These are phyloP conservation scores for Sphaeramia orbicularis DNA, from an alignment of 2,797 vertebrate species.

Conservation along the genomic window DNA sequence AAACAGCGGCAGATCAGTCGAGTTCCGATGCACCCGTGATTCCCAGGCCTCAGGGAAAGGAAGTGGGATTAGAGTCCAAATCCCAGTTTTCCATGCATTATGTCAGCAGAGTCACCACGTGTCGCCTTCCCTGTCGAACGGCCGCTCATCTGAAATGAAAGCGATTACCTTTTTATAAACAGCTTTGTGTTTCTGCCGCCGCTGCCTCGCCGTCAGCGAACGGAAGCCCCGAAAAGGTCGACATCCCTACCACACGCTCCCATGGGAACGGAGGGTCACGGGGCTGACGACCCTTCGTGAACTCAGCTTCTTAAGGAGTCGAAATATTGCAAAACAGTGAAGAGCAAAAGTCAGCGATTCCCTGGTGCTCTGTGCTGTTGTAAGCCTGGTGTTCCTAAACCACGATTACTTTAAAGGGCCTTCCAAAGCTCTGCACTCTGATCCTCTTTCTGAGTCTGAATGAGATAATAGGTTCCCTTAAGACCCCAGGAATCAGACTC, in stretches of 20 bases:
- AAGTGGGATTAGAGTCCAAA: constrained; percentile 83
- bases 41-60: constrained; percentile 82
- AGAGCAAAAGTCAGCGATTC: constrained; percentile 46
- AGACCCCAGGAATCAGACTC: constrained; percentile 48
- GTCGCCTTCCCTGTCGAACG: constrained; percentile 69
- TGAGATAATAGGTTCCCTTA: constrained; percentile 72
- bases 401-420: constrained; percentile 70
- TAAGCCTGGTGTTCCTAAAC: constrained; percentile 64
- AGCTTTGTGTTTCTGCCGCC: constrained; percentile 53
- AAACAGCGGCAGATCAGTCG: constrained; percentile 30
- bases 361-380: constrained; percentile 31
- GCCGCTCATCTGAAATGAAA: constrained; percentile 81
- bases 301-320: constrained; percentile 10
- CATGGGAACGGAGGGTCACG: constrained; percentile 61
- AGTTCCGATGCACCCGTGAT: constrained; percentile 61
- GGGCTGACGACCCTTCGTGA: constrained; percentile 7
- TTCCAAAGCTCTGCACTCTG: constrained; percentile 58
- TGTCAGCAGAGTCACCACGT: constrained; percentile 73
- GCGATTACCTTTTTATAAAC: constrained; percentile 80
- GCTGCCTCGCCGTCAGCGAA: constrained; percentile 38
- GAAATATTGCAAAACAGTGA: constrained; percentile 9
- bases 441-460: constrained; percentile 68
- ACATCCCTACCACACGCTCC: constrained; percentile 36
- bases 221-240: constrained; percentile 32
- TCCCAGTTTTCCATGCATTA: constrained; percentile 64